phyloP scores from a whole-genome alignment of 2,113 vertebrate genomes.

The Steatornis caripensis region DNA sequence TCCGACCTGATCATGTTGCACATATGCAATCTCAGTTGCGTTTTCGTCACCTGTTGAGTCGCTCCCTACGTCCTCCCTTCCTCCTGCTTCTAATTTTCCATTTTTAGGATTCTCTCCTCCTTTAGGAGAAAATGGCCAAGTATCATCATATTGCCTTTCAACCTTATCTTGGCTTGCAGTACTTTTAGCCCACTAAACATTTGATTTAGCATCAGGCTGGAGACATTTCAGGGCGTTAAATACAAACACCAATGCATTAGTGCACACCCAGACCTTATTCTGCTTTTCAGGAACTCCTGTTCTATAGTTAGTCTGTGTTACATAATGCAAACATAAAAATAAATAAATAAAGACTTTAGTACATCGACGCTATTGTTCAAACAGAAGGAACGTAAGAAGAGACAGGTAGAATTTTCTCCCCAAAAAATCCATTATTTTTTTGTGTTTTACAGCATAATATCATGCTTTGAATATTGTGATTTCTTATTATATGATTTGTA shows the following conservation, averaged over 20 bases:
- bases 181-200: neutral
- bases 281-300: neutral
- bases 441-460: neutral
- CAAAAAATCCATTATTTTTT: neutral
- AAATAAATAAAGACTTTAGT: neutral
- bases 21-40: neutral
- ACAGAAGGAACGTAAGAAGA: neutral
- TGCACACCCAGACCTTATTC: neutral
- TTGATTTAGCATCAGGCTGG: neutral
- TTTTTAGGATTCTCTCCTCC: neutral
- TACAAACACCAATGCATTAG: neutral
- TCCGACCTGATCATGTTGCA: slow-evolving; percentile 2
- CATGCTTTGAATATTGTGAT: neutral
- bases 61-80: neutral
- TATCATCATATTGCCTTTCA: neutral
- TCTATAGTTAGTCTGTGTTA: neutral
- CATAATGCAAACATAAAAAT: neutral
- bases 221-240: neutral
- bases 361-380: neutral
- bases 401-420: neutral
- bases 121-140: neutral
- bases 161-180: neutral
- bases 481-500: neutral
- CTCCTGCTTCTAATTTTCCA: neutral
- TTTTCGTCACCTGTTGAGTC: neutral